A percentile compares a stretch with the other conserved stretches of the same genome.
phyloP scores from a whole-genome alignment of 2,888 invertebrate genomes.

The Liopterus haemorrhoidalis region DNA sequence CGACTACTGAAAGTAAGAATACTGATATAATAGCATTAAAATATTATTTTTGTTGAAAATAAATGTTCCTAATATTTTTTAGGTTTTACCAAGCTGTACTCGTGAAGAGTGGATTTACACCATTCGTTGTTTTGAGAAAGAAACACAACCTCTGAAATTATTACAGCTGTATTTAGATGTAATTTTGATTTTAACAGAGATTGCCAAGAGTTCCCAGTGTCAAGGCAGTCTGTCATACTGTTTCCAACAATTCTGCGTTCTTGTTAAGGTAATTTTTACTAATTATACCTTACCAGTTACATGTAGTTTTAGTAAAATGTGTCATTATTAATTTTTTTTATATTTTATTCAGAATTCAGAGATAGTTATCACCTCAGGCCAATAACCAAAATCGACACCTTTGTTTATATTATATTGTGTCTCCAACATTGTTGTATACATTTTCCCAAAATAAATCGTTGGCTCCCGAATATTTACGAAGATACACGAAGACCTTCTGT shows the following conservation, averaged over 20 bases:
- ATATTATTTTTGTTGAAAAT: not conserved
- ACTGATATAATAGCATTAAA: not conserved
- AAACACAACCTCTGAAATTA: conserved; percentile 8
- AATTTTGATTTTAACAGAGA: conserved; percentile 18
- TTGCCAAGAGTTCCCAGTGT: conserved; percentile 16
- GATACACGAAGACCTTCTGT: too few relatives aligned
- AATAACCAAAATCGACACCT: too few relatives aligned
- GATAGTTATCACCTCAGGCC: too few relatives aligned
- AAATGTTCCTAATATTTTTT: conserved; percentile 3
- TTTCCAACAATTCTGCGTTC: conserved; percentile 19
- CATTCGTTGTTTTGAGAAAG: conserved; percentile 9
- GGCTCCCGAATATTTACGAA: too few relatives aligned
- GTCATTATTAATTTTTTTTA: conserved; percentile 4
- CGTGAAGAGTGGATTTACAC: conserved; percentile 15
- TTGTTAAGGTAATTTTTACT: conserved; percentile 16
- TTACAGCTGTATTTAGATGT: conserved; percentile 14
- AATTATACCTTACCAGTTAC: too few relatives aligned
- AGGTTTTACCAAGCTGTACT: conserved; percentile 17
- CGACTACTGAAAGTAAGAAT: conserved; percentile 15
- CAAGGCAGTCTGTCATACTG: conserved; percentile 18
- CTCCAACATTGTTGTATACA: too few relatives aligned
- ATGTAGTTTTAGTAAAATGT: too few relatives aligned
- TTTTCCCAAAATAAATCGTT: too few relatives aligned
- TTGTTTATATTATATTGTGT: too few relatives aligned
- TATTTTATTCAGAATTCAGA: too few relatives aligned